phyloP scores from a whole-genome alignment of 1,140 invertebrate genomes.

The Lordiphosa collinella region DNA sequence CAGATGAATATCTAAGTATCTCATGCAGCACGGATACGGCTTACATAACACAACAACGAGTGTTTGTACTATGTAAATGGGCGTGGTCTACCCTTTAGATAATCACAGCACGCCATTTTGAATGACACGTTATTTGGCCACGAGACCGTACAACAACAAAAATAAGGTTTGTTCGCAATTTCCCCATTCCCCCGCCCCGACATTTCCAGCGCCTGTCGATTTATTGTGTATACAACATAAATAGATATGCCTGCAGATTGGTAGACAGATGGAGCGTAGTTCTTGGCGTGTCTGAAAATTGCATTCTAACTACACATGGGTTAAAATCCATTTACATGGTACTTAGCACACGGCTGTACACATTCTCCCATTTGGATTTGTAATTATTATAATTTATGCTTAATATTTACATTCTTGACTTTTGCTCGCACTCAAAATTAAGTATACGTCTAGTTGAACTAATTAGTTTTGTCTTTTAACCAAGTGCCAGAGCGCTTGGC shows the following conservation, averaged over 20 bases:
- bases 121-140: constrained; percentile 39
- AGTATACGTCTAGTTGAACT: constrained; percentile 77
- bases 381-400: constrained; percentile 66
- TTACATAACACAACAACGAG: constrained; percentile 1
- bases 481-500: constrained; percentile 4
- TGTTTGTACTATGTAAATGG: constrained; percentile 8
- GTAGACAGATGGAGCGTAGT: background rate
- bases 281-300: constrained; percentile 62
- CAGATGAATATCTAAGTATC: constrained; percentile 44
- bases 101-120: constrained; percentile 53
- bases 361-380: constrained; percentile 32
- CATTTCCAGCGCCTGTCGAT: constrained; percentile 13
- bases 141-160: constrained; percentile 11
- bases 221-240: constrained; percentile 16
- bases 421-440: constrained; percentile 49
- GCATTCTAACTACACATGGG: constrained; percentile 52
- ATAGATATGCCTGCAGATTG: constrained; percentile 1
- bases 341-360: constrained; percentile 42
- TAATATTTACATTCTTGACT: constrained; percentile 46
- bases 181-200: background rate
- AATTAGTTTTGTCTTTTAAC: constrained; percentile 52
- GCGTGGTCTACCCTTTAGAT: constrained; percentile 33
- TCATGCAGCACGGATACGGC: constrained; percentile 22
- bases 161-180: constrained; percentile 26
- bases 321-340: constrained; percentile 58